Conservation (phyloP, 2,113 vertebrate genomes). For the Oryzias woworae region DNA sequence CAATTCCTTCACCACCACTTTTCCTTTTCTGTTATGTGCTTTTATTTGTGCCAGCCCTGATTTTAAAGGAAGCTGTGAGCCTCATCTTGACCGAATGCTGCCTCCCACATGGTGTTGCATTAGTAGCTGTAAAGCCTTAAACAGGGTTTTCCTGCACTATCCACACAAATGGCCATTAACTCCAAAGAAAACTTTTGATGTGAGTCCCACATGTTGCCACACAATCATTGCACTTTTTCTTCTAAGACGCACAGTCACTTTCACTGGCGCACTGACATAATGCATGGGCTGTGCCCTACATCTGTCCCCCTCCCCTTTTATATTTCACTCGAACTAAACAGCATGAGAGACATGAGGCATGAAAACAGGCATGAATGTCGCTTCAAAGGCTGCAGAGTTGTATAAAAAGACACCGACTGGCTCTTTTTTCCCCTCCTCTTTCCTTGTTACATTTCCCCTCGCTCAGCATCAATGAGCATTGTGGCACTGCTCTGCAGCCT, state of each 20-base stretch:
- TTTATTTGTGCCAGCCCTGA: not conserved
- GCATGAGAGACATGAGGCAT: slow-evolving; percentile 16
- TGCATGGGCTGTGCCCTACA: slow-evolving; percentile 38
- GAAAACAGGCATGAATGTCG: slow-evolving; percentile 27
- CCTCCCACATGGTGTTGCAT: slow-evolving; percentile 23
- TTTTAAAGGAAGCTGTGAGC: slow-evolving; percentile 13
- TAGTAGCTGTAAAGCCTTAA: slow-evolving; percentile 17
- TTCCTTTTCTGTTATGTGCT: not conserved
- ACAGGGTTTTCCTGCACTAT: not conserved
- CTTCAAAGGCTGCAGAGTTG: slow-evolving; percentile 25
- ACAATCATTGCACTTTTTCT: not conserved
- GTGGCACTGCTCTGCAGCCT: slow-evolving; percentile 17
- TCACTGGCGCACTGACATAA: slow-evolving; percentile 19
- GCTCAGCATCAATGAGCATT: slow-evolving; percentile 27
- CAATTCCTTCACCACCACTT: too few species aligned
- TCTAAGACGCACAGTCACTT: slow-evolving; percentile 10
- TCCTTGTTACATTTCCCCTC: slow-evolving; percentile 6
- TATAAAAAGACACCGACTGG: slow-evolving; percentile 23
- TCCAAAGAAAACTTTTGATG: not conserved
- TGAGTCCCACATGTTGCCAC: not conserved
- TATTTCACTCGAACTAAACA: slow-evolving; percentile 28
- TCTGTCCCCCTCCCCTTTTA: slow-evolving; percentile 34
- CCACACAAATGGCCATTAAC: not conserved
- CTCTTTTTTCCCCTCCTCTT: slow-evolving; percentile 10
- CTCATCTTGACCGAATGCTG: not conserved